phyloP scores from a whole-genome alignment of 2,888 invertebrate species.

The Vanessa cardui region DNA sequence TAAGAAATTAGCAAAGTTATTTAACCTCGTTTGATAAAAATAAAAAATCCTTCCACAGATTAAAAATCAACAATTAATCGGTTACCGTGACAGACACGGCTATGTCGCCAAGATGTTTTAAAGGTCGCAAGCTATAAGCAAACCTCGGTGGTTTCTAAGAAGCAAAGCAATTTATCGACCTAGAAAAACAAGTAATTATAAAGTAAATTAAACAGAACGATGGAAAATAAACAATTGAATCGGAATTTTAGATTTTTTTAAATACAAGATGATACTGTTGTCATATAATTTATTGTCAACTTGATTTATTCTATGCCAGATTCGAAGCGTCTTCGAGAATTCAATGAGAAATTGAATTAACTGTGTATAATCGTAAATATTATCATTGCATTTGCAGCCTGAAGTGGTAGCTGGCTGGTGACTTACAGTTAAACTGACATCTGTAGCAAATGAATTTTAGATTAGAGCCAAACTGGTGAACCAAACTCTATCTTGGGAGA shows the following conservation, averaged over 20 bases:
- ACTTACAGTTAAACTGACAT: no score
- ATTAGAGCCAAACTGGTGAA: no score
- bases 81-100: conserved; percentile 22
- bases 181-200: conserved; percentile 22
- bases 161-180: conserved; percentile 22
- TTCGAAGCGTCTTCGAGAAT: no score
- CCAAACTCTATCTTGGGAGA: no score
- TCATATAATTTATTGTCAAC: no score
- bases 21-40: conserved; percentile 7
- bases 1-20: background rate
- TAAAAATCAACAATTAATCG: conserved; percentile 21
- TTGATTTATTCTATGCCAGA: no score
- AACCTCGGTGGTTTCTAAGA: conserved; percentile 16
- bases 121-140: conserved; percentile 18
- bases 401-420: no score
- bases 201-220: background rate
- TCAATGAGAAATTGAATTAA: no score
- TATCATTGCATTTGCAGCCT: no score
- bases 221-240: background rate
- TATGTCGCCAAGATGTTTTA: conserved; percentile 13
- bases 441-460: no score
- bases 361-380: no score
- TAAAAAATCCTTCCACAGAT: background rate
- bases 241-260: background rate
- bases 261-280: background rate